These are phyloP conservation scores for Ligdia adustata DNA, from an alignment of 2,888 invertebrate species.

Conservation along the genomic window DNA sequence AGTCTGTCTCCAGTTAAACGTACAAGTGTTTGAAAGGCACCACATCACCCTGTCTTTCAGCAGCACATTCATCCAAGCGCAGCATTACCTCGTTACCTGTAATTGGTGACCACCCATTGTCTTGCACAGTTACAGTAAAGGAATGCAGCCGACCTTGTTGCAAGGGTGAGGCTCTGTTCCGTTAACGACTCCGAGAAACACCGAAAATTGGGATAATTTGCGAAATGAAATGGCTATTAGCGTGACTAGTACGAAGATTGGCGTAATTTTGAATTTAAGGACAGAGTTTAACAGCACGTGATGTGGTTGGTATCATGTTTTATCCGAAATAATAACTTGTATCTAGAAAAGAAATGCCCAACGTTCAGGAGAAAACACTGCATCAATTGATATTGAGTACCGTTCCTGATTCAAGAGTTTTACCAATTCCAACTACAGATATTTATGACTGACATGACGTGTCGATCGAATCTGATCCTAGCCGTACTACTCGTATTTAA, in stretches of 20 bases:
- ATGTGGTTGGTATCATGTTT: too few species aligned
- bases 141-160: constrained; percentile 36
- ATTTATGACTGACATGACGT: too few species aligned
- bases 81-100: constrained; percentile 25
- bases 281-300: background rate
- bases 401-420: too few species aligned
- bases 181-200: constrained; percentile 11
- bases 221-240: constrained; percentile 1
- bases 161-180: constrained; percentile 25
- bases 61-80: constrained; percentile 11
- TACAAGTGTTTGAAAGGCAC: too few species aligned
- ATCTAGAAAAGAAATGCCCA: too few species aligned
- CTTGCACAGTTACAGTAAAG: constrained; percentile 9
- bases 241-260: constrained; percentile 1
- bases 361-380: too few species aligned
- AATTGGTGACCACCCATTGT: constrained; percentile 38
- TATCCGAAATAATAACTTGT: too few species aligned
- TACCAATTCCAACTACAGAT: too few species aligned
- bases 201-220: constrained; percentile 15
- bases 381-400: too few species aligned
- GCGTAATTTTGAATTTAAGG: background rate
- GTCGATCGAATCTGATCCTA: too few species aligned
- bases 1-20: too few species aligned
- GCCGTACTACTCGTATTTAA: too few species aligned
- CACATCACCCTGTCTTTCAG: constrained; percentile 11